Conservation (phyloP, 2,797 vertebrate genomes). For the Pipistrellus kuhlii region DNA sequence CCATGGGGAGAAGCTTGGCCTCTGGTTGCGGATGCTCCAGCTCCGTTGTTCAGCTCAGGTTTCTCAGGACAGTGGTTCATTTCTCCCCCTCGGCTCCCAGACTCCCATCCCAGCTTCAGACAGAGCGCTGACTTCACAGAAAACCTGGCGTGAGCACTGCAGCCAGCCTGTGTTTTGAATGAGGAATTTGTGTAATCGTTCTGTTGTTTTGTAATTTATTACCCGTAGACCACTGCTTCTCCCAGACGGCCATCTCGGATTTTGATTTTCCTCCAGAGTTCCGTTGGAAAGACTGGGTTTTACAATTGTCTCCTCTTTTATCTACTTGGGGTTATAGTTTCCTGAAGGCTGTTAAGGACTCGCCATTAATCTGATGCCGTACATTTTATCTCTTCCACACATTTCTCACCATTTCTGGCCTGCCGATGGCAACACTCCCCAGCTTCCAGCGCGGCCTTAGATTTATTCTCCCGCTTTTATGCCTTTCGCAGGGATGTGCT, state of each 20-base stretch:
- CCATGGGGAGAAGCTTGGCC: background rate
- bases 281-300: background rate
- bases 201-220: background rate
- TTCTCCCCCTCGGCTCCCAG: background rate
- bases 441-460: background rate
- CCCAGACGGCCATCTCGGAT: background rate
- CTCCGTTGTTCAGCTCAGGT: background rate
- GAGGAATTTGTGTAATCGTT: background rate
- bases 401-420: conserved; percentile 20
- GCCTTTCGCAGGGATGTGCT: conserved; percentile 32
- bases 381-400: conserved; percentile 30
- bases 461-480: conserved; percentile 37
- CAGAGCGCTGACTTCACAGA: background rate
- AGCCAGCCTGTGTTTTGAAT: background rate
- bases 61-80: background rate
- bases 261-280: background rate
- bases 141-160: background rate
- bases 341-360: conserved; percentile 49
- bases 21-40: background rate
- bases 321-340: background rate
- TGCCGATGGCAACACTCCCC: background rate
- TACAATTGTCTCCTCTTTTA: background rate
- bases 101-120: background rate
- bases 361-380: background rate
- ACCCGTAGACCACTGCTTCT: background rate